These are phyloP conservation scores for Rhinella marina DNA, from an alignment of 2,797 vertebrate genomes.

Conservation along the genomic window DNA sequence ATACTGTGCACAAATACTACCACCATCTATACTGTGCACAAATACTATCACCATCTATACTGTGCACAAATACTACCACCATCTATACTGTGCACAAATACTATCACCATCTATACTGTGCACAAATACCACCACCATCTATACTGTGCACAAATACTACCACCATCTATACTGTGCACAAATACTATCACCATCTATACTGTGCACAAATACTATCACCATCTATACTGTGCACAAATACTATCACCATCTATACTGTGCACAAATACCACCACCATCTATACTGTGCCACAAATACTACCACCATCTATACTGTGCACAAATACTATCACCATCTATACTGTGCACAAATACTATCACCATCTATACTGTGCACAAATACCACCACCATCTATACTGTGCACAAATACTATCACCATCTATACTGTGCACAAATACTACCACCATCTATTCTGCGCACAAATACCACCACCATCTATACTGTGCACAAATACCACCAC, in stretches of 20 bases:
- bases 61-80: too few relatives aligned
- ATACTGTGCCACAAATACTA: background rate
- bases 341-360: background rate
- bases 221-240: background rate
- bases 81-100: too few relatives aligned
- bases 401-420: background rate
- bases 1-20: too few relatives aligned
- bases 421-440: background rate
- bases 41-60: too few relatives aligned
- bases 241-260: too few relatives aligned
- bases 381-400: background rate
- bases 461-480: background rate
- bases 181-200: background rate
- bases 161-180: background rate
- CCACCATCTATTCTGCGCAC: background rate
- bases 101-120: too few relatives aligned
- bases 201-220: background rate
- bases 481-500: background rate
- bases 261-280: too few relatives aligned
- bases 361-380: background rate
- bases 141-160: background rate
- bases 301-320: background rate
- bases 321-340: background rate
- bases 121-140: background rate
- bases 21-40: too few relatives aligned